A percentile compares a stretch with the other conserved stretches of the same genome.
These are phyloP conservation scores for Poeciliopsis retropinna DNA, from an alignment of 2,113 vertebrate species.

Conservation along the genomic window DNA sequence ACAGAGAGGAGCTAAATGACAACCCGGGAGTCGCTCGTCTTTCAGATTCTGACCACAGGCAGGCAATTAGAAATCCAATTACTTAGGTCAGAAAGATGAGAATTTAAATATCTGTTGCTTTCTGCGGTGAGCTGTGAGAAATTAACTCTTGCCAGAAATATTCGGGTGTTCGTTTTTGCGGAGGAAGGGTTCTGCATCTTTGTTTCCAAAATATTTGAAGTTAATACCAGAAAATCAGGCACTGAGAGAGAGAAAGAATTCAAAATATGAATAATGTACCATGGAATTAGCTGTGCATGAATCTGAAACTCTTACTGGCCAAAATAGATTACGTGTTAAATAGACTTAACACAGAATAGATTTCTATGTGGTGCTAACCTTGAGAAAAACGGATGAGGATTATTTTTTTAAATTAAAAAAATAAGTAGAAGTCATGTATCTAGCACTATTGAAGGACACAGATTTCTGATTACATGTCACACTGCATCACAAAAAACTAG, in stretches of 20 bases:
- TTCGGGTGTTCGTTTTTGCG: constrained; percentile 10
- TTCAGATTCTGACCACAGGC: constrained; percentile 59
- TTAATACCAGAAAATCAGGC: background rate
- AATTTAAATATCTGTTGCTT: constrained; percentile 47
- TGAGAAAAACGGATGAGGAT: background rate
- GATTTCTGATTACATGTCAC: background rate
- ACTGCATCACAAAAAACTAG: background rate
- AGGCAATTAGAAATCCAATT: constrained; percentile 57
- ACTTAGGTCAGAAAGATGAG: constrained; percentile 42
- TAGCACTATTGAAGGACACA: background rate
- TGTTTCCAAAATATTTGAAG: background rate
- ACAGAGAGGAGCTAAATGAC: constrained; percentile 34
- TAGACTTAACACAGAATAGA: too few species aligned
- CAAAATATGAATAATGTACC: background rate
- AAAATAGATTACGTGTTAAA: background rate
- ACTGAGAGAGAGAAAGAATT: background rate
- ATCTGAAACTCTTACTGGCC: background rate
- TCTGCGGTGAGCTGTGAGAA: constrained; percentile 28
- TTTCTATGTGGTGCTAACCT: background rate
- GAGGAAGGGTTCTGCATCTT: background rate
- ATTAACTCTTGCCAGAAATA: constrained; percentile 27
- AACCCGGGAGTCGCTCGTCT: constrained; percentile 34
- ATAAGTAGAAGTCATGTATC: background rate
- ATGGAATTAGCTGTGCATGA: background rate
- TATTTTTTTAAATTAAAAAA: background rate